Base-by-base conservation (phyloP, 2,888 invertebrate species). In the Bunonema sp. region DNA sequence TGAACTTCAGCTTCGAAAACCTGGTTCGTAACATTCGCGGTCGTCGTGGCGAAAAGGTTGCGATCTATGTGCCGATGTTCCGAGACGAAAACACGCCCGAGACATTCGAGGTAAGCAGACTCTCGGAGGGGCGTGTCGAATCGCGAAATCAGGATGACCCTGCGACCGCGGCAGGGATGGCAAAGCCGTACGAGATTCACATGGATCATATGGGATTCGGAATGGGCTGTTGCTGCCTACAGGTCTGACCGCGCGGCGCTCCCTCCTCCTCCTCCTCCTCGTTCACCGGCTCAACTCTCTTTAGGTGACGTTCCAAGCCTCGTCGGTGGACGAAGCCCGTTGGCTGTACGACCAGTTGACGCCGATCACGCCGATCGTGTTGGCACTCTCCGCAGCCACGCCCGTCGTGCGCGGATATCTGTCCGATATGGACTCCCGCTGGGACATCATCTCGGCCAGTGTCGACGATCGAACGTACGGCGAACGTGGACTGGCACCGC, bases 201-300 rank as follows among this genome's bases (percentile, higher is more conserved):
- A 81, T 97, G 81, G 97, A 99, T 72, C 86, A 88, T 1, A 93
- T 97, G 93, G 93, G 91, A 20, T 97, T 97, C 70, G 93, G 91
- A 41, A 97, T 97, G 97, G 97, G 97, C 23, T 89, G 89, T 70
- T 67, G 65, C 41, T 64, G 65, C 43, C 50, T 69, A n/a, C 64
- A 64, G 47, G 58, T 57, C 29, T 26, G 20, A n/a, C n/a, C n/a
- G n/a, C n/a, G n/a, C n/a, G n/a, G n/a, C n/a, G n/a, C n/a, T n/a
- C n/a, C n/a, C n/a, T n/a, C n/a, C n/a, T n/a, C n/a, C n/a, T n/a
- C n/a, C n/a, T n/a, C n/a, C n/a, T n/a, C n/a, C n/a, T n/a, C n/a
- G n/a, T n/a, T n/a, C 33, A 64, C 65, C 47, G 8, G 8, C 8
- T 26, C 12, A 68, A 62, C 29, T 72, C 70, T 52, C 60, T 71